Base-by-base conservation (phyloP, 2,113 vertebrate species). In the Caloenas nicobarica region DNA sequence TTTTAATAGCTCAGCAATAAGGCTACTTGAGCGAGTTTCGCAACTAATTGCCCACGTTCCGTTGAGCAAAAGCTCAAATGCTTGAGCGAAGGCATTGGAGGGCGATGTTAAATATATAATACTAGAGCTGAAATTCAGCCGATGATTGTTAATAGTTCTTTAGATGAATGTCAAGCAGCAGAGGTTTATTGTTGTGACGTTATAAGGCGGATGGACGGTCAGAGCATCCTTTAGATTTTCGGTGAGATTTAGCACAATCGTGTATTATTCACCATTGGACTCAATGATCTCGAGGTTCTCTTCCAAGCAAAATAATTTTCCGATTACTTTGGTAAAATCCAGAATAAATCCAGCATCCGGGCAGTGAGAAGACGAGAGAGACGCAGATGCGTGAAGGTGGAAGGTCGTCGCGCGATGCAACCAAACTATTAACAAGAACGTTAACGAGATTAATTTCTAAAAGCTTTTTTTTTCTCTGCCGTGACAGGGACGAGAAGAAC, bases 401-500 rank as follows among this genome's bases (percentile, higher is more conserved):
- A 36, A 42, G 87, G 4, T 15, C 1, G 5, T 25, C 44, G 31
- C 1, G 1, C 25, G 29, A 10, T 10, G 28, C 6, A 5, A 60
- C 24, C 0, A 0, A 18, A 2, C 19, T 8, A 7, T 18, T 25
- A 24, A 10, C 13, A 10, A 33, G 31, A 8, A 14, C n/a, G 36
- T 0, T 46, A 46, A 46, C 18, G 8, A 3, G 22, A 3, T 64
- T 33, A 6, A 23, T 10, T 44, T 9, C 14, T 5, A 21, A 42
- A 38, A 33, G 23, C 24, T 23, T 64, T 93, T 64, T 93, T 85
- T 15, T 94, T 56, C 25, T 93, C 10, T 86, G n/a, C 31, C 5
- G 1, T 68, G 34, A 24, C 96, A 99, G 99, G 95, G 99, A 99
- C 25, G 99, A 99, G 97, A 99, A 98, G 98, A 99, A 99, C 96